Evolutionary conservation across 1,140 invertebrate genomes (phyloP).

Genomic region (Drosophila setifemur): DNA sequence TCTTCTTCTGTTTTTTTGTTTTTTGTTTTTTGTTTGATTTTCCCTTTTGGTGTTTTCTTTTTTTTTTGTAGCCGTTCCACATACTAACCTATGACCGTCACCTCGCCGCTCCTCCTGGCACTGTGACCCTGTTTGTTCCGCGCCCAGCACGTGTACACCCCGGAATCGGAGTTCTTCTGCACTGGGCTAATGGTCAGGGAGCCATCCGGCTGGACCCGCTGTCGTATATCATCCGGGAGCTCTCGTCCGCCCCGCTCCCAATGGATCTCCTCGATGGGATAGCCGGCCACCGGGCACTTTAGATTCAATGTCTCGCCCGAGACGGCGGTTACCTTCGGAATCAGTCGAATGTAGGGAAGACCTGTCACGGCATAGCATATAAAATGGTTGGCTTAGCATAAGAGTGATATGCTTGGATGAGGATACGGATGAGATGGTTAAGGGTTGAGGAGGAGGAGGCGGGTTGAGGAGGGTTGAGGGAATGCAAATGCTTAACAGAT

Average conservation of each 20-base stretch:
- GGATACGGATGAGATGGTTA: too few species aligned
- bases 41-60: neutral
- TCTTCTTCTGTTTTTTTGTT: neutral
- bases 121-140: slow-evolving; percentile 89
- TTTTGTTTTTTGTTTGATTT: neutral
- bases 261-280: slow-evolving; percentile 91
- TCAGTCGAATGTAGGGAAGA: slow-evolving; percentile 91
- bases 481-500: slow-evolving; percentile 61
- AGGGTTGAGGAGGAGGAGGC: neutral
- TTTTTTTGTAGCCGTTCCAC: slow-evolving; percentile 8
- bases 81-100: slow-evolving; percentile 89
- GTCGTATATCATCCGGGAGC: slow-evolving; percentile 91
- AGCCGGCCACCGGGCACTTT: slow-evolving; percentile 92
- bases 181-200: slow-evolving; percentile 89
- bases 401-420: neutral
- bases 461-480: neutral
- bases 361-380: slow-evolving; percentile 84
- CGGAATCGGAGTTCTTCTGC: slow-evolving; percentile 89
- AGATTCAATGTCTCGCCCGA: slow-evolving; percentile 90
- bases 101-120: slow-evolving; percentile 88
- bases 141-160: slow-evolving; percentile 90
- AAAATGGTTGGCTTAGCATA: neutral
- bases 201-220: slow-evolving; percentile 89
- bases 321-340: slow-evolving; percentile 93
- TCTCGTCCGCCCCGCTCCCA: slow-evolving; percentile 91